Percentiles rank a stretch among this genome's conserved stretches.
Evolutionary conservation across 2,888 invertebrate species (phyloP).

Genomic region (Aethes cnicana): DNA sequence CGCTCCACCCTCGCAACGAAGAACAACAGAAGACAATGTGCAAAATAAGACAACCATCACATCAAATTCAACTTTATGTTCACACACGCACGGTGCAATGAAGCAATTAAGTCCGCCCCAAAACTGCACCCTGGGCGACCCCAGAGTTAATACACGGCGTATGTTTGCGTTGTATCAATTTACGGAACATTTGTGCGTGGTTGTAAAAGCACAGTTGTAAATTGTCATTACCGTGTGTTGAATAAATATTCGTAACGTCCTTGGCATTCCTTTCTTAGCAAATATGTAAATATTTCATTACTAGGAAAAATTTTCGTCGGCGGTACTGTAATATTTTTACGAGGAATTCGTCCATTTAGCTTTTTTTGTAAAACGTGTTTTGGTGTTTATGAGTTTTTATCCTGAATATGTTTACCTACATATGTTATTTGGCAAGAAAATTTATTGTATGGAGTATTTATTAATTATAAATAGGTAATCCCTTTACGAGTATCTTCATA

Average conservation of each 20-base stretch:
- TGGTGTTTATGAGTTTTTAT: too few relatives aligned
- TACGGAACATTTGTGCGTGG: conserved; percentile 61
- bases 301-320: conserved; percentile 3
- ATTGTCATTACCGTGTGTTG: conserved; percentile 24
- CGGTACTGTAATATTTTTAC: too few relatives aligned
- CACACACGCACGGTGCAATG: not conserved
- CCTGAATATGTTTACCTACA: too few relatives aligned
- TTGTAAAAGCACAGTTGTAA: conserved; percentile 38
- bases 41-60: not conserved
- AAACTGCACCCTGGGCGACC: conserved; percentile 42
- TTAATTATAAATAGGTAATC: too few relatives aligned
- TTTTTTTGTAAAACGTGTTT: too few relatives aligned
- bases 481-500: too few relatives aligned
- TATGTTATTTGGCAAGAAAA: too few relatives aligned
- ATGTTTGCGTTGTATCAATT: conserved; percentile 69
- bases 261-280: conserved; percentile 21
- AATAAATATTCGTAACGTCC: conserved; percentile 25
- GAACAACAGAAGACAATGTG: conserved; percentile 26
- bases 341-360: too few relatives aligned
- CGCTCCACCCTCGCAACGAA: conserved; percentile 58
- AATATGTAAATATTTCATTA: conserved; percentile 4
- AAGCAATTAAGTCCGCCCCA: conserved; percentile 35
- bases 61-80: not conserved
- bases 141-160: conserved; percentile 50
- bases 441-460: too few relatives aligned